Evolutionary conservation across 92 coral and sea anemone species (phyloP), one percentile per base, ranked within the genome.

Genomic region (Actinernus sp.): DNA sequence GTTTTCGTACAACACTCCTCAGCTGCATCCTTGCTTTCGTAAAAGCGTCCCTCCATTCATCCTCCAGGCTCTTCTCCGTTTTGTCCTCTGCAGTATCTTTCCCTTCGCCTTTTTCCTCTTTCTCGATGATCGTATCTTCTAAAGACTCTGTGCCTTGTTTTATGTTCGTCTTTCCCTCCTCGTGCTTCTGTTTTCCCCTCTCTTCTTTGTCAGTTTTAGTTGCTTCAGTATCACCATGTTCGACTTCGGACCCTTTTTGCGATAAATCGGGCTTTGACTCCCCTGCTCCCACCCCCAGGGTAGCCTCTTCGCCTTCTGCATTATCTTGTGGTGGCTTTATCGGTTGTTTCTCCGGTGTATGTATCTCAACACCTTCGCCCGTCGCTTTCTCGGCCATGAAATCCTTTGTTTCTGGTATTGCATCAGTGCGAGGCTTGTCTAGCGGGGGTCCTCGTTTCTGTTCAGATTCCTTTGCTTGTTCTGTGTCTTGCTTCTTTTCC

Each of bases 21-120:
- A 81, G 52, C 41, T 58, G 55, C 20, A 26, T 27, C 28, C 68
- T 49, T 30, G 82, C 71, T 46, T 81, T 74, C 3, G 31, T 11
- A 30, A 81, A 38, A 1, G 88, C 72, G 18, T 81, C 88, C 52
- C 51, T 48, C 82, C 63, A 59, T 40, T 43, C 61, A 5, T 65
- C 76, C 26, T 81, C 82, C 1, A 81, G 47, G 11, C 10, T 51
- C 27, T 30, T 73, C 58, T 41, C 52, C 10, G 52, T 12, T 45
- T 45, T 45, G 26, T 54, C 34, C 31, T 12, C 41, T 53, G 16
- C 24, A 26, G 52, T 25, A 7, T 47, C 29, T 20, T 43, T 34
- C 27, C 2, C 48, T 34, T 6, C 36, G 27, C 18, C 23, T 24
- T 43, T 48, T n/a, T 59, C 49, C 0, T 72, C 32, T n/a, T 53